phyloP scores from a whole-genome alignment of 64 coral and sea anemone species.

The Porites australiensis region DNA sequence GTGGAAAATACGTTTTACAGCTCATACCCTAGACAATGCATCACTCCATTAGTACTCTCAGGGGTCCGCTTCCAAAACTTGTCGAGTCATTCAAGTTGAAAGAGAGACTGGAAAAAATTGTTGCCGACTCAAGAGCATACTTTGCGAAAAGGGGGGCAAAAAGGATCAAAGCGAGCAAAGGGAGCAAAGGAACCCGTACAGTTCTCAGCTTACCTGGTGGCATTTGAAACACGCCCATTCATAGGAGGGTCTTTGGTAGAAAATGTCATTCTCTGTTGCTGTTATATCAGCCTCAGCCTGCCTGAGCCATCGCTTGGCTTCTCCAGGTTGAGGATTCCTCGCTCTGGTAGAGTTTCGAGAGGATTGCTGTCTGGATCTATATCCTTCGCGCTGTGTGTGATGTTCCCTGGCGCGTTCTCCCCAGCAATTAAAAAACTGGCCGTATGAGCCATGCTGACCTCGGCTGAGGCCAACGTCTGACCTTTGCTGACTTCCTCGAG shows the following conservation, averaged over 20 bases:
- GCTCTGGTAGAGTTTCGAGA: conserved; percentile 33
- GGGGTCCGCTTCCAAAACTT: too few relatives aligned
- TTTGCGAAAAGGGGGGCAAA: too few relatives aligned
- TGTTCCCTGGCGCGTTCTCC: not conserved
- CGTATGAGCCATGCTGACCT: not conserved
- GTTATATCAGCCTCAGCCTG: conserved; percentile 69
- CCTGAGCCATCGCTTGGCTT: conserved; percentile 78
- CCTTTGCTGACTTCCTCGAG: too few relatives aligned
- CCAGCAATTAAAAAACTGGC: not conserved
- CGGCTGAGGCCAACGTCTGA: too few relatives aligned
- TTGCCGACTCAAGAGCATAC: too few relatives aligned
- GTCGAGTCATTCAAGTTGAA: too few relatives aligned
- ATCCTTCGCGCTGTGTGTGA: not conserved
- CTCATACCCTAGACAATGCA: too few relatives aligned
- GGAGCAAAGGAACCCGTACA: not conserved
- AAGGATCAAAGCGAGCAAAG: too few relatives aligned
- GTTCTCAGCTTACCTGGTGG: conserved; percentile 70
- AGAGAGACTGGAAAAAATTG: too few relatives aligned
- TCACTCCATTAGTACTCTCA: too few relatives aligned
- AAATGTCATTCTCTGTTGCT: conserved; percentile 54
- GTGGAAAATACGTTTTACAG: too few relatives aligned
- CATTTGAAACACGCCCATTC: conserved; percentile 89
- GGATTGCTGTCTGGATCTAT: not conserved
- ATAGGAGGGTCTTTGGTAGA: not conserved
- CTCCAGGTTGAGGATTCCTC: conserved; percentile 77